A percentile compares a stretch with the other conserved stretches of the same genome.
Conservation (phyloP, 2,888 invertebrate species). For the Habrosyne pyritoides region DNA sequence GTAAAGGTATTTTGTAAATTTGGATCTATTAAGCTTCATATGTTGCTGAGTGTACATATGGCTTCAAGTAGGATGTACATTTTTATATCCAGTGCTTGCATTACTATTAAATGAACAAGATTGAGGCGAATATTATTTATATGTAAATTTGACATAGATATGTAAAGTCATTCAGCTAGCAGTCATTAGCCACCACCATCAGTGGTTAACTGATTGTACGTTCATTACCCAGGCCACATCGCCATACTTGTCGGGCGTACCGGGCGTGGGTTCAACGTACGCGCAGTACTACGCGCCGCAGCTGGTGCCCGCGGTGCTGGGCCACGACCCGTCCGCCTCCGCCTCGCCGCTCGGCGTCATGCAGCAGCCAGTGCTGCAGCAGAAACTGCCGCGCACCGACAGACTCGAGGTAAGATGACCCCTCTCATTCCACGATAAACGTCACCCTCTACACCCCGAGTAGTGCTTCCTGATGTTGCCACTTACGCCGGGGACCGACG, state of each 20-base stretch:
- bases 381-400: slow-evolving; percentile 97
- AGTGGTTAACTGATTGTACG: slow-evolving; percentile 15
- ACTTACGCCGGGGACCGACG: slow-evolving; percentile 64
- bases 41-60: too few relatives aligned
- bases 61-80: background rate
- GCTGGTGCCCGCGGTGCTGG: slow-evolving; percentile 95
- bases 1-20: too few relatives aligned
- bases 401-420: slow-evolving; percentile 94
- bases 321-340: slow-evolving; percentile 91
- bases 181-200: background rate
- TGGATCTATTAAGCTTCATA: too few relatives aligned
- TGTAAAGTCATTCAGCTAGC: background rate
- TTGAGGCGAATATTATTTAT: background rate
- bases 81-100: background rate
- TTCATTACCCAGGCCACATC: slow-evolving; percentile 89
- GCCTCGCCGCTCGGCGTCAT: slow-evolving; percentile 93
- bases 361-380: slow-evolving; percentile 94
- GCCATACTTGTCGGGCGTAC: slow-evolving; percentile 96
- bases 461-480: slow-evolving; percentile 70
- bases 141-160: background rate
- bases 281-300: slow-evolving; percentile 96
- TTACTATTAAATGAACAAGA: background rate
- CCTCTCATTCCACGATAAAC: slow-evolving; percentile 45
- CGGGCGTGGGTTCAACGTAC: slow-evolving; percentile 94
- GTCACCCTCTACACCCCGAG: slow-evolving; percentile 42